A percentile compares a stretch with the other conserved stretches of the same genome.
Conservation (phyloP, 2,888 invertebrate genomes). For the Athalia circularis region DNA sequence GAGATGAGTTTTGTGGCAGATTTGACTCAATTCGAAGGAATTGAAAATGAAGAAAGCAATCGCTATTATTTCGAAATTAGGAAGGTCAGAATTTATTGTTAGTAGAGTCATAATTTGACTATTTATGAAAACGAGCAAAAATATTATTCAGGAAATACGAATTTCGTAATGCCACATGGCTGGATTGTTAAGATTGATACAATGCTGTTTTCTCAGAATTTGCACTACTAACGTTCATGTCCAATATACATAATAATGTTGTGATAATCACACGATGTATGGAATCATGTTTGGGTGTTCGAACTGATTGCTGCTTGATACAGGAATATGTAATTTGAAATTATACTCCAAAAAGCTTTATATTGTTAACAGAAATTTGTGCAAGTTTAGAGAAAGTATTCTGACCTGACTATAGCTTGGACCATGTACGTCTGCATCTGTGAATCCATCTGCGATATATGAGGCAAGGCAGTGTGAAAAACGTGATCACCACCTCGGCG, state of each 20-base stretch:
- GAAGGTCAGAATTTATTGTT: neutral
- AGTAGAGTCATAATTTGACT: neutral
- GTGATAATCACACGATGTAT: neutral
- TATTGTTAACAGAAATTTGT: slow-evolving; percentile 6
- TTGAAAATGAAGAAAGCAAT: slow-evolving; percentile 1
- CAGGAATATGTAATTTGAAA: slow-evolving; percentile 3
- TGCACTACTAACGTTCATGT: neutral
- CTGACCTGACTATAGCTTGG: slow-evolving; percentile 93
- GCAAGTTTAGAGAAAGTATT: slow-evolving; percentile 18
- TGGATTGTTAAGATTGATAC: too few relatives aligned
- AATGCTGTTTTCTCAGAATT: neutral
- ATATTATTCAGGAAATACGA: too few relatives aligned
- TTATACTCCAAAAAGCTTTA: slow-evolving; percentile 30
- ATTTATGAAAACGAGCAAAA: neutral
- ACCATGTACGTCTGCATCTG: slow-evolving; percentile 96
- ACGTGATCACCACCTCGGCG: slow-evolving; percentile 93
- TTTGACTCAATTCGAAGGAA: slow-evolving; percentile 3
- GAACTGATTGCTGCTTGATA: slow-evolving; percentile 2
- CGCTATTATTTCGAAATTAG: neutral
- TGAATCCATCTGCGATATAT: slow-evolving; percentile 91
- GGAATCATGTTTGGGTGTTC: neutral
- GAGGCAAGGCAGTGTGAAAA: slow-evolving; percentile 89
- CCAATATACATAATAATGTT: neutral
- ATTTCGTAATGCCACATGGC: too few relatives aligned
- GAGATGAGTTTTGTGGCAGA: slow-evolving; percentile 2